Evolutionary conservation across 2,797 vertebrate species (phyloP).

Genomic region (Prionace glauca): DNA sequence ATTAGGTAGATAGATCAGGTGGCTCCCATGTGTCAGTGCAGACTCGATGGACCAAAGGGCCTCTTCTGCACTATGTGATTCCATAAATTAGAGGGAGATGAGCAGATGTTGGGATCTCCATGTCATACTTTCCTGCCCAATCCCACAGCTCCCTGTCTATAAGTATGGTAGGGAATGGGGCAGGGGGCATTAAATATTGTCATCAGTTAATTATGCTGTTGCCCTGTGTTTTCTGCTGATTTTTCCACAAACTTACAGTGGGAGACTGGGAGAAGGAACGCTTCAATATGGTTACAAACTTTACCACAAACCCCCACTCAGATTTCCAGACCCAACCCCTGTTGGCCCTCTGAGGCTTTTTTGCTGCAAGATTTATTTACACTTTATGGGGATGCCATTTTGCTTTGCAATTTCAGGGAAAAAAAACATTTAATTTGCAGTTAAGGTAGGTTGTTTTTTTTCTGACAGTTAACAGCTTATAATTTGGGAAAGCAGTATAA

Average conservation of each 20-base stretch:
- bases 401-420: background rate
- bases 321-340: background rate
- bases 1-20: no score
- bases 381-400: background rate
- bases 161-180: background rate
- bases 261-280: background rate
- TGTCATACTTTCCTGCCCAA: background rate
- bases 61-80: no score
- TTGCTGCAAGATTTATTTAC: background rate
- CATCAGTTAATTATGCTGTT: background rate
- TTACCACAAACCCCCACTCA: background rate
- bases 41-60: no score
- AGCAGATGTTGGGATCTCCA: background rate
- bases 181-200: background rate
- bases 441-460: background rate
- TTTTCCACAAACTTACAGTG: background rate
- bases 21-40: no score
- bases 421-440: background rate
- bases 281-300: background rate
- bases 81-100: background rate
- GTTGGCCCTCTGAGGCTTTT: background rate
- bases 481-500: background rate
- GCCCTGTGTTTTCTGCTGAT: background rate
- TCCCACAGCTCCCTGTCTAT: background rate
- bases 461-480: background rate